Conservation (phyloP, 2,888 invertebrate genomes). For the Octonoba sinensis region DNA sequence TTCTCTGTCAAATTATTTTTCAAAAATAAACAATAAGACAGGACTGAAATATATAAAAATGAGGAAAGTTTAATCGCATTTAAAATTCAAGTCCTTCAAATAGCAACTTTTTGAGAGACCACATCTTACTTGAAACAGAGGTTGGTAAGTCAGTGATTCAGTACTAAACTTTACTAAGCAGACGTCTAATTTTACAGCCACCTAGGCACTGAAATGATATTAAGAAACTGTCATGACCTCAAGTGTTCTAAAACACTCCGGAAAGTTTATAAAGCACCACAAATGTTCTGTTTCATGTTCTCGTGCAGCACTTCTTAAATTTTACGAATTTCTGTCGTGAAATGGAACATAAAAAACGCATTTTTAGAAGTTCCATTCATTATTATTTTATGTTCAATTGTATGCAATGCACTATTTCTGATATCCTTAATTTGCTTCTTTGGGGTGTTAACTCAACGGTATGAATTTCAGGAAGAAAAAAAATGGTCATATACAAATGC, state of each 20-base stretch:
- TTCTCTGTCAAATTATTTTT: no score
- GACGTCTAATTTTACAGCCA: slow-evolving; percentile 50
- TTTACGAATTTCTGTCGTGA: no score
- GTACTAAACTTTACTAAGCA: slow-evolving; percentile 27
- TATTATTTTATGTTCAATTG: no score
- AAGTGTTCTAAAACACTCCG: slow-evolving; percentile 36
- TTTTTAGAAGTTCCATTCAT: no score
- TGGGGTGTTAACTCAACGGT: no score
- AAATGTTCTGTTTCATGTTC: slow-evolving; percentile 2
- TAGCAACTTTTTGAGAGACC: slow-evolving; percentile 12
- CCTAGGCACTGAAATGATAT: slow-evolving; percentile 64
- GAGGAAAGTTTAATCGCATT: background rate
- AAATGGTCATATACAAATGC: no score
- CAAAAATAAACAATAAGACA: no score
- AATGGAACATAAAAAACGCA: no score
- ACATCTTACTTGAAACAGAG: slow-evolving; percentile 8
- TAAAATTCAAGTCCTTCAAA: background rate
- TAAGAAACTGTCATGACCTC: slow-evolving; percentile 40
- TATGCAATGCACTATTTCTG: no score
- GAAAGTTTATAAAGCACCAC: slow-evolving; percentile 44
- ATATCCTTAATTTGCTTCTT: no score
- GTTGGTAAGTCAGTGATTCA: slow-evolving; percentile 15
- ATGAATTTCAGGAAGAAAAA: no score
- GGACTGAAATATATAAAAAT: background rate
- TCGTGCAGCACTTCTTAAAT: no score